phyloP scores from a whole-genome alignment of 2,888 invertebrate species.

The Oeneis ivallda region DNA sequence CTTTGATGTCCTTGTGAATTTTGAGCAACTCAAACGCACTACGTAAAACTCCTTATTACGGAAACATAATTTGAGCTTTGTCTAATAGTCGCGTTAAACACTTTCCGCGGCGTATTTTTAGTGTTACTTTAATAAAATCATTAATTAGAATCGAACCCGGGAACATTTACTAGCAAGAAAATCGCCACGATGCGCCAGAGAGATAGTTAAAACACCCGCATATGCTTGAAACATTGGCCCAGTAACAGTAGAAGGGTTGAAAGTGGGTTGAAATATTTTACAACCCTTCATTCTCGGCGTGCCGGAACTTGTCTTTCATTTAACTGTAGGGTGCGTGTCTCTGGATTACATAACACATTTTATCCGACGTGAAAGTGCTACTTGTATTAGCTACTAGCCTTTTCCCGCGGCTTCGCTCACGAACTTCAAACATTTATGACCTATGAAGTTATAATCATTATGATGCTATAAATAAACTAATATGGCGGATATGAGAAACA shows the following conservation, averaged over 20 bases:
- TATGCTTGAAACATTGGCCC: slow-evolving; percentile 3
- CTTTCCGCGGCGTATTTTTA: background rate
- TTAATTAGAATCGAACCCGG: background rate
- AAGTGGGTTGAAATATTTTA: slow-evolving; percentile 7
- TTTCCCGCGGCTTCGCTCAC: too few species aligned
- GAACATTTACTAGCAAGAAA: background rate
- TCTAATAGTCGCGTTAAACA: too few species aligned
- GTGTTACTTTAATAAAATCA: background rate
- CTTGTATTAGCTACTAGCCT: too few species aligned
- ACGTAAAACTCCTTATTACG: too few species aligned
- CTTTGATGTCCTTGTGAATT: too few species aligned
- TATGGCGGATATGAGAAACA: too few species aligned
- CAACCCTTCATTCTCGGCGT: background rate
- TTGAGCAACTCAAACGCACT: too few species aligned
- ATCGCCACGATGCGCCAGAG: background rate
- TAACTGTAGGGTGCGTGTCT: background rate
- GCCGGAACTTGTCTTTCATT: slow-evolving; percentile 7
- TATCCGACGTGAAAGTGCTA: background rate
- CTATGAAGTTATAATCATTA: too few species aligned
- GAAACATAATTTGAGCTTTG: too few species aligned
- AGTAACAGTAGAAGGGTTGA: slow-evolving; percentile 7
- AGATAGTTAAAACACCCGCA: slow-evolving; percentile 1
- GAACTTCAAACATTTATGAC: too few species aligned
- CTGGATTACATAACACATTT: background rate
- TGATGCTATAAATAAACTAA: too few species aligned